phyloP scores from a whole-genome alignment of 2,797 vertebrate species.

The Uromys caudimaculatus region DNA sequence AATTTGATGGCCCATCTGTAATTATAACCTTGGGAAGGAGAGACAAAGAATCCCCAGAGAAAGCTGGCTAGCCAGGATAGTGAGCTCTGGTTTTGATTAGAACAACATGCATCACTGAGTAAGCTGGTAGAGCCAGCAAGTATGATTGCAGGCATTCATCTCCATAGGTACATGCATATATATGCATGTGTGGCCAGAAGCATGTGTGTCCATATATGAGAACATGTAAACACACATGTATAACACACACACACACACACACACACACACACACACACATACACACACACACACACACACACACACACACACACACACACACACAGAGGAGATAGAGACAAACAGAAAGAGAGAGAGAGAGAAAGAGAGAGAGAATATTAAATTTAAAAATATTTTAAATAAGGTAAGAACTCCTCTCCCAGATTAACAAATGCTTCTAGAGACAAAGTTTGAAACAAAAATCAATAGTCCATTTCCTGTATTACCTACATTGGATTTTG shows the following conservation, averaged over 20 bases:
- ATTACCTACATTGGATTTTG: neutral
- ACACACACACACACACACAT: too few species aligned
- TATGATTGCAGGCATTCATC: neutral
- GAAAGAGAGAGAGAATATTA: neutral
- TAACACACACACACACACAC: neutral
- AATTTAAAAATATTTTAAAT: neutral
- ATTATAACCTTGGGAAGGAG: neutral
- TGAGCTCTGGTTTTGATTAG: neutral
- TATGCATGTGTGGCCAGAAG: too few species aligned
- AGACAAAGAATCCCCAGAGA: neutral
- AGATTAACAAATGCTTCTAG: slow-evolving; percentile 1
- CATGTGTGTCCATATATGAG: neutral
- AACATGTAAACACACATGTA: too few species aligned
- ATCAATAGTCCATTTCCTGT: neutral
- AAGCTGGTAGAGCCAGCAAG: neutral
- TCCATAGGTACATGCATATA: neutral
- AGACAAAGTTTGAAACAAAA: neutral
- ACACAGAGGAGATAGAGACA: too few species aligned
- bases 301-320: too few species aligned
- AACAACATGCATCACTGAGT: neutral
- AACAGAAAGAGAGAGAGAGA: neutral
- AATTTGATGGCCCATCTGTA: neutral
- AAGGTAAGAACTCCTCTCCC: neutral
- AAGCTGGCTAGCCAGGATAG: neutral
- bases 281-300: too few species aligned